These are phyloP conservation scores for Zosterops japonicus DNA, from an alignment of 2,113 vertebrate genomes.

Conservation along the genomic window DNA sequence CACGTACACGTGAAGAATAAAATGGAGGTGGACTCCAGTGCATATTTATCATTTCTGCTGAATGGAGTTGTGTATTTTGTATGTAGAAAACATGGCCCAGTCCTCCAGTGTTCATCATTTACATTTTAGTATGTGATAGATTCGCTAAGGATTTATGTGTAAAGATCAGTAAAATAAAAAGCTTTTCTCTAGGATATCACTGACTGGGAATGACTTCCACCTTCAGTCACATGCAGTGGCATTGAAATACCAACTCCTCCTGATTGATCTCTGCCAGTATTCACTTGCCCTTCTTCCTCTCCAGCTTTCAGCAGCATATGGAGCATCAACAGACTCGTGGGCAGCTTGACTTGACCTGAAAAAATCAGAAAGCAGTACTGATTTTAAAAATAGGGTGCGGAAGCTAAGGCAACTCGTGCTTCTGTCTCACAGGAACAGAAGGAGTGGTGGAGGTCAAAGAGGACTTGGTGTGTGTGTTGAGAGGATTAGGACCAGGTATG, in stretches of 20 bases:
- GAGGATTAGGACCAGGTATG: neutral
- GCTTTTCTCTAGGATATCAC: neutral
- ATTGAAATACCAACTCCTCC: neutral
- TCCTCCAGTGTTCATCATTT: neutral
- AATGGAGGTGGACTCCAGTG: neutral
- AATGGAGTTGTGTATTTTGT: neutral
- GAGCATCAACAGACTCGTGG: slow-evolving; percentile 21
- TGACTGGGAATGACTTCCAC: neutral
- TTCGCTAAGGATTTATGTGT: neutral
- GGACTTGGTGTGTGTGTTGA: neutral
- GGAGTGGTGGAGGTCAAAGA: neutral
- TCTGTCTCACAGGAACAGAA: slow-evolving; percentile 13
- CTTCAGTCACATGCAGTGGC: neutral
- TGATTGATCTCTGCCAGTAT: slow-evolving; percentile 8
- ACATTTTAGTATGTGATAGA: neutral
- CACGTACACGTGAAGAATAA: neutral
- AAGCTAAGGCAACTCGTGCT: neutral
- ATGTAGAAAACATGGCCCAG: neutral
- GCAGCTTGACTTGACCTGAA: slow-evolving; percentile 44
- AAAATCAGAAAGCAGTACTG: slow-evolving; percentile 32
- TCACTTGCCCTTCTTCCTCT: slow-evolving; percentile 29
- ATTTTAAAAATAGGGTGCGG: slow-evolving; percentile 42
- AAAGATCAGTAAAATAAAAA: neutral
- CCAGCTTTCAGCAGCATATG: slow-evolving; percentile 34
- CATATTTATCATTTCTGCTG: neutral